These are phyloP conservation scores for Heliconius ethilla DNA, from an alignment of 2,888 invertebrate species.

Conservation along the genomic window DNA sequence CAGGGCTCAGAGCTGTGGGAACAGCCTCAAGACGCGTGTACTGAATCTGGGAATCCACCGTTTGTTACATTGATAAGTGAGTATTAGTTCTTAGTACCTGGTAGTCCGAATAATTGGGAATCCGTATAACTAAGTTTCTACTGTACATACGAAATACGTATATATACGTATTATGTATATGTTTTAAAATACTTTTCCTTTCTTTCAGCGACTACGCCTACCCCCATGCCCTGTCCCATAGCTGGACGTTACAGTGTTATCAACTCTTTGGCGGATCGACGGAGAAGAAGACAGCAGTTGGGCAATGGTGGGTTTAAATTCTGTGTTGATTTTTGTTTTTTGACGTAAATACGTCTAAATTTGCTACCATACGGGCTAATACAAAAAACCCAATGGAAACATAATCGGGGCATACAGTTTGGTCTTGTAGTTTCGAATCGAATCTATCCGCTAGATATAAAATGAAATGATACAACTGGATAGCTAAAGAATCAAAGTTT, in stretches of 20 bases:
- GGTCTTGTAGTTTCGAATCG: too few species aligned
- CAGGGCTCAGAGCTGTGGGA: slow-evolving; percentile 82
- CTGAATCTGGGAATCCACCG: slow-evolving; percentile 73
- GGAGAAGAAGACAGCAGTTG: slow-evolving; percentile 77
- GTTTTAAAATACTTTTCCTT: background rate
- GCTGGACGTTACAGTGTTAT: slow-evolving; percentile 85
- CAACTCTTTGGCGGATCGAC: slow-evolving; percentile 71
- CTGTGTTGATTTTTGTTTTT: background rate
- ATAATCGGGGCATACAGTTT: too few species aligned
- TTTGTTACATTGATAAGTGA: slow-evolving; percentile 86
- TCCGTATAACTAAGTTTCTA: too few species aligned
- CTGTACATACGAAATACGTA: too few species aligned
- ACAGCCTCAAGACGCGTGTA: slow-evolving; percentile 86
- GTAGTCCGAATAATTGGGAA: too few species aligned
- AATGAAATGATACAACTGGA: too few species aligned
- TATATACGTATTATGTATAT: too few species aligned
- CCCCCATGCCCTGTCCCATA: slow-evolving; percentile 85
- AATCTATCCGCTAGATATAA: too few species aligned
- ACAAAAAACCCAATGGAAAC: too few species aligned
- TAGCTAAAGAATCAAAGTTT: too few species aligned
- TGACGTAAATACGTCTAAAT: too few species aligned
- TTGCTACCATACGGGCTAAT: too few species aligned
- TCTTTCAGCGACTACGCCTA: slow-evolving; percentile 82
- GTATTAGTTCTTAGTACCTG: slow-evolving; percentile 55
- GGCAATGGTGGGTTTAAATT: slow-evolving; percentile 57